Base-by-base conservation (phyloP, 2,888 invertebrate species). In the Lasioglossum calceatum region DNA sequence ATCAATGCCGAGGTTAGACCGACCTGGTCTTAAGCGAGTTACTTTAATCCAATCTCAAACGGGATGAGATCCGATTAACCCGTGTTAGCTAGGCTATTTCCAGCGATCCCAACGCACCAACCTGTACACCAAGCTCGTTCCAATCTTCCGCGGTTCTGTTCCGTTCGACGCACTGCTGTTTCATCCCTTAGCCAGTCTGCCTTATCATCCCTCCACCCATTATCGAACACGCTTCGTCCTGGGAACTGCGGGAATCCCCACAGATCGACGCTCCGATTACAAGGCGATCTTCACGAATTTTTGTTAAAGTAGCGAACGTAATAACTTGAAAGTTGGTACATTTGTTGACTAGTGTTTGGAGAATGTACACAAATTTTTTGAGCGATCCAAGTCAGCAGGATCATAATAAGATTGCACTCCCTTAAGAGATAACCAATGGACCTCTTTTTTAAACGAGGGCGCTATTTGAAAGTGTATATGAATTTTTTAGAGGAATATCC, bases 41-140 rank as follows among this genome's bases (percentile, higher is more conserved):
- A 91, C 91, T 91, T 91, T 91, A 91, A 91, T 91, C 89, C 89
- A 91, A 91, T 90, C 82, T 87, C 90, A 90, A 91, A 91, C 90
- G 89, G 88, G 90, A 91, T 88, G 87, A 82, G 91, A 92, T 92
- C 88, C 90, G 91, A 92, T 92, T 92, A 92, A 92, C 84, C 89
- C 92, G 86, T 83, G 91, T 91, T 92, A 92, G 85, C 88, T 84
- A 78, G 64, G 91, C 86, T 90, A 90, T 90, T 92, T 87, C 90
- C 86, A 88, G 67, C 89, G 89, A 90, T 90, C 87, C 82, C 58
- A 79, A 80, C 76, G 80, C 88, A 84, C 83, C 78, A 82, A 80
- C 78, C 64, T 76, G 73, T 71, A 42, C 71, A 42, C 39, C 42
- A 14, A 19, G 54, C 79, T 74, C 61, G 39, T 64, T 58, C 71